Conservation (phyloP, 2,113 vertebrate genomes). For the Thoracochromis brauschi region DNA sequence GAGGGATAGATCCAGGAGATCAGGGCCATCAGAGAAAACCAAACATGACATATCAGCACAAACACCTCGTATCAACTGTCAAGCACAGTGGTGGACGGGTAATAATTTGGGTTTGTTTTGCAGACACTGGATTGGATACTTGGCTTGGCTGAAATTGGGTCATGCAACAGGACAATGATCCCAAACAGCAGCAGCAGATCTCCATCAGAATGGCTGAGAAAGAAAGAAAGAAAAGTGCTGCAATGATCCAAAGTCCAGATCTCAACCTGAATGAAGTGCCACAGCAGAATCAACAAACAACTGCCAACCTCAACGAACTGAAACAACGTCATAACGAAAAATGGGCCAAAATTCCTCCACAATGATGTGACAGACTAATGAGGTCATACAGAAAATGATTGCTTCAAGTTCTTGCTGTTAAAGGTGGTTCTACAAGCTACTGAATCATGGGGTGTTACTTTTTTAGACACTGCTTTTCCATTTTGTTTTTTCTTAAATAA, state of each 20-base stretch:
- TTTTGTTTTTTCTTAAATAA: background rate
- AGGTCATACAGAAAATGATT: background rate
- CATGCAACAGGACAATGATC: background rate
- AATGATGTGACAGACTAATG: background rate
- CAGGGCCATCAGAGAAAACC: background rate
- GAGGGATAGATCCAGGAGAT: background rate
- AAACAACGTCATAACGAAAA: background rate
- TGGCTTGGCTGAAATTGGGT: background rate
- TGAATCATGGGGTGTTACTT: background rate
- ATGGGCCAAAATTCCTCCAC: background rate
- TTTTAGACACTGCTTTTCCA: background rate
- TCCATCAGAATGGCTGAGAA: background rate
- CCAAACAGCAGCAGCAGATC: background rate
- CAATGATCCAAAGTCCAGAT: background rate
- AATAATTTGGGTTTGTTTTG: background rate
- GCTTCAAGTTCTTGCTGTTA: background rate
- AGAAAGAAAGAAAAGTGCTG: background rate
- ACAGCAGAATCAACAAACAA: background rate
- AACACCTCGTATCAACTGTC: background rate
- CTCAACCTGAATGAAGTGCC: background rate
- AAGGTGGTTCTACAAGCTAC: background rate
- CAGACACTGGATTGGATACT: background rate
- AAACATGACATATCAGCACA: background rate
- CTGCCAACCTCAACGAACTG: background rate
- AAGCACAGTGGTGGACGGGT: background rate